Conservation (phyloP, 2,113 vertebrate species). For the Oryzias melastigma region DNA sequence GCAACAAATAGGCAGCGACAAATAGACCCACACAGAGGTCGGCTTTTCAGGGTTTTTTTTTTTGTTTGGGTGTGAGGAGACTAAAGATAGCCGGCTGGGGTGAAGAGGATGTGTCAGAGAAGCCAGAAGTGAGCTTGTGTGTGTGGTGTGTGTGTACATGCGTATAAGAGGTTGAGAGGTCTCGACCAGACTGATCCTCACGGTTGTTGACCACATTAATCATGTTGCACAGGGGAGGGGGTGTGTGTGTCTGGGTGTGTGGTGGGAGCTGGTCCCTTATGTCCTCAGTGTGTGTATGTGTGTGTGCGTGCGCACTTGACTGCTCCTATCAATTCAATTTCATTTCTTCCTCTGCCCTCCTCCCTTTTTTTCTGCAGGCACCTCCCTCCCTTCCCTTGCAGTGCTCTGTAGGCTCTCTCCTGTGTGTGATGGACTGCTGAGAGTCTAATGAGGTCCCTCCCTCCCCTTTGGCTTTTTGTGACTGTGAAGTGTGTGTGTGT, state of each 20-base stretch:
- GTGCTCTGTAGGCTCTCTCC: constrained; percentile 28
- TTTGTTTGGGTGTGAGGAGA: constrained; percentile 56
- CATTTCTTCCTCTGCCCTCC: constrained; percentile 55
- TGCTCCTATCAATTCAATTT: constrained; percentile 71
- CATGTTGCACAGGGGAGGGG: constrained; percentile 52
- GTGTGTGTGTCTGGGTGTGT: constrained; percentile 18
- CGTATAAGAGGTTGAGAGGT: constrained; percentile 47
- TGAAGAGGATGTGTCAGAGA: constrained; percentile 31
- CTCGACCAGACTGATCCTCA: constrained; percentile 59
- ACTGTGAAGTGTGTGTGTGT: constrained; percentile 41
- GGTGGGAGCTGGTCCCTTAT: constrained; percentile 28
- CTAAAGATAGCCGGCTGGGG: constrained; percentile 13
- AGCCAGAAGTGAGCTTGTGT: constrained; percentile 9
- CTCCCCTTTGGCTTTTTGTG: constrained; percentile 60
- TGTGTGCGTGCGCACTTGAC: constrained; percentile 61
- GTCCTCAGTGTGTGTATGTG: constrained; percentile 20
- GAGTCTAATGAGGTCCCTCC: constrained; percentile 71
- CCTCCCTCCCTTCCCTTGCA: constrained; percentile 42
- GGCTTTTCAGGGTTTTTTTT: constrained; percentile 24
- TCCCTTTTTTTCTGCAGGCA: constrained; percentile 44
- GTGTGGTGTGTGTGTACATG: constrained; percentile 6
- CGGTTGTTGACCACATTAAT: constrained; percentile 75
- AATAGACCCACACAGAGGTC: neutral
- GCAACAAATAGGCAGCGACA: neutral
- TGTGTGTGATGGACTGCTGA: constrained; percentile 64